Conservation (phyloP, 2,113 vertebrate species). For the Hippocampus comes region DNA sequence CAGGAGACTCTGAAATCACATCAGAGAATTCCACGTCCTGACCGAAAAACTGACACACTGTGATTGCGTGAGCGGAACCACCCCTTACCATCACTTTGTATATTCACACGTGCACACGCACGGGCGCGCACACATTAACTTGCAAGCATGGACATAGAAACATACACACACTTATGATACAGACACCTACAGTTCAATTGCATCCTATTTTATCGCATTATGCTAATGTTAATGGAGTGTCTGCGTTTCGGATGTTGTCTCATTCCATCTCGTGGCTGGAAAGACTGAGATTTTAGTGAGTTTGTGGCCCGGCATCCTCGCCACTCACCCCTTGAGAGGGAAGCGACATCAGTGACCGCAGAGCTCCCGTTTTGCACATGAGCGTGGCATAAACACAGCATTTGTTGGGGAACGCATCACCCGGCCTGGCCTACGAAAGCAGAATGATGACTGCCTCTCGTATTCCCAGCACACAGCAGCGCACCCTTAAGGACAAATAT, state of each 20-base stretch:
- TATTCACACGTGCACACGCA: slow-evolving; percentile 33
- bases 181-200: neutral
- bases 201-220: neutral
- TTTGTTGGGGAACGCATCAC: slow-evolving; percentile 52
- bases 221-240: too few relatives aligned
- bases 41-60: slow-evolving; percentile 55
- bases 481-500: slow-evolving; percentile 61
- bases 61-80: slow-evolving; percentile 50
- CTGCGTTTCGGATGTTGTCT: neutral
- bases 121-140: neutral
- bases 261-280: slow-evolving; percentile 1
- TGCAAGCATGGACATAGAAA: neutral
- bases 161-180: slow-evolving; percentile 11
- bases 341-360: slow-evolving; percentile 57
- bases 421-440: slow-evolving; percentile 63
- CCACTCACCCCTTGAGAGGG: slow-evolving; percentile 35
- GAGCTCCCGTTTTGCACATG: slow-evolving; percentile 37
- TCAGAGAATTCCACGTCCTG: slow-evolving; percentile 68
- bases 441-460: slow-evolving; percentile 56
- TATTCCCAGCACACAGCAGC: slow-evolving; percentile 58
- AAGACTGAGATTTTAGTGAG: slow-evolving; percentile 4
- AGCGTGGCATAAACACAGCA: slow-evolving; percentile 35
- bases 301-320: slow-evolving; percentile 33
- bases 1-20: slow-evolving; percentile 67
- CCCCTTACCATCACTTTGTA: slow-evolving; percentile 38